Evolutionary conservation across 1,140 invertebrate genomes (phyloP), one percentile per base, ranked within the genome.

Genomic region (Drosophila azteca): DNA sequence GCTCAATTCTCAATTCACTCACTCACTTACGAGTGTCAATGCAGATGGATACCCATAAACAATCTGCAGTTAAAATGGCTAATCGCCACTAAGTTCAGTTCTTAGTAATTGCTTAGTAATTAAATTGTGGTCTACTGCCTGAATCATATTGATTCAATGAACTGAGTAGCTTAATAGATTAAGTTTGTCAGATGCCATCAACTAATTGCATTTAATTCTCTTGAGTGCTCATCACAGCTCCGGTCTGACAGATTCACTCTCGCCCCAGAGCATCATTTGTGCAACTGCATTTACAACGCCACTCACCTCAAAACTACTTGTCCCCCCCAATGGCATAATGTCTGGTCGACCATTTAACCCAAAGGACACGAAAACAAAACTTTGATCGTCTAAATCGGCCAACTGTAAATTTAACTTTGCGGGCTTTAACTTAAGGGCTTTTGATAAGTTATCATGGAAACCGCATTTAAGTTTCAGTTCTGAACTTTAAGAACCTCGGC

Each of bases 1-100:
- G 49, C 35, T 39, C 35, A 39, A 39, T 11, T 20, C 17, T 20
- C 17, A 20, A 20, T 20, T 20, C 17, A 20, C 17, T 39, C 35
- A 13, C 35, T 64, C 71, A 83, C 53, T 75, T 65, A 67, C 22
- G 70, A 75, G 79, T 82, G 79, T 35, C 60, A 55, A 72, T 68
- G 65, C 60, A 46, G 29, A 31, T 7, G 29, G 31, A 31, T 8
- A 31, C 8, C 45, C 17, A 72, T 41, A 67, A 72, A 62, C 62
- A 63, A 70, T 29, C 55, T 58, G 61, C 41, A 77, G 44, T 45
- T 46, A 9, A 20, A n/a, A 11, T 58, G 22, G 17, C 6, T 39
- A n/a, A 11, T 58, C 20, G 17, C 9, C 24, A 39, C 8, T 29
- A 29, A 29, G 45, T 29, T 59, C 29, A 20, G 17, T 22, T 65